Base-by-base conservation (phyloP, 2,888 invertebrate genomes). In the Orchestes rusci region DNA sequence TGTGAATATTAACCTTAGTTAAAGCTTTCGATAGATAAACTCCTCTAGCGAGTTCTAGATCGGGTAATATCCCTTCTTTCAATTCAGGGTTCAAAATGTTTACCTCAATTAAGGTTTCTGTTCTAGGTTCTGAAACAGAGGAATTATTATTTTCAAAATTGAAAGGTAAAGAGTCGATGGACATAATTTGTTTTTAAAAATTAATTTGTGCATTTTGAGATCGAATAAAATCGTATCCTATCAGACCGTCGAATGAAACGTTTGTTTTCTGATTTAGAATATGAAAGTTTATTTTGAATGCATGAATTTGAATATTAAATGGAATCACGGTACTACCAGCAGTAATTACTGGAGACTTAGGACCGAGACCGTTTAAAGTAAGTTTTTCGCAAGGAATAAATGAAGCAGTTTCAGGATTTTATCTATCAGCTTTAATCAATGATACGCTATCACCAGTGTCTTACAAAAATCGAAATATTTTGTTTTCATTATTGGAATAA, bases 171-270 rank as follows among this genome's bases (percentile, higher is more conserved):
- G n/a, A n/a, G n/a, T n/a, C n/a, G n/a, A n/a, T n/a, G n/a, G n/a
- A n/a, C n/a, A n/a, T n/a, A n/a, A n/a, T n/a, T n/a, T n/a, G n/a
- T n/a, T n/a, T n/a, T n/a, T 31, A n/a, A 12, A 31, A 31, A 31
- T 31, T 12, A 3, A 31, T 31, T 31, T 31, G 31, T 7, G 13
- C 5, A n/a, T 31, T 31, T 8, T 31, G 31, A 5, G 12, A 31
- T 2, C n/a, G 3, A 31, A 31, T 31, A 31, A 31, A 31, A 31
- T 31, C 13, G 12, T 31, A 31, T 31, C 5, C 31, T 5, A 31
- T 31, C 12, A 31, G 31, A 31, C 31, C 31, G 31, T 31, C 12
- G n/a, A 16, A 34, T 17, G 17, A 18, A 16, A 34, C 3, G n/a
- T 15, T 34, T 34, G 34, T 16, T 17, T 34, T 16, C 7, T 16